These are phyloP conservation scores for Oligia strigilis DNA, from an alignment of 2,888 invertebrate genomes.

Conservation along the genomic window DNA sequence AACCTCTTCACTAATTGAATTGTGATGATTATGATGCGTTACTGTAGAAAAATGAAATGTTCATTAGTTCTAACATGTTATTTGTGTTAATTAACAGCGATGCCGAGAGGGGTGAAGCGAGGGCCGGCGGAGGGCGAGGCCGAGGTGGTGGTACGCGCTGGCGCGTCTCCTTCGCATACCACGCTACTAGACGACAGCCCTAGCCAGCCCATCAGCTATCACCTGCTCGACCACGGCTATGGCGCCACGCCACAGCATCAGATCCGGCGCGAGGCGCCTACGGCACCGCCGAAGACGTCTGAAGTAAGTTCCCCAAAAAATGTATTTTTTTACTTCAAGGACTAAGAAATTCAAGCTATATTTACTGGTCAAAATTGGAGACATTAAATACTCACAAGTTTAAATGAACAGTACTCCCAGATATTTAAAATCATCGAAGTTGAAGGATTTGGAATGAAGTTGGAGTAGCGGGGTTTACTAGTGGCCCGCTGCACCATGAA, in stretches of 20 bases:
- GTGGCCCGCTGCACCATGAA: not conserved
- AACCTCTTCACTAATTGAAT: conserved; percentile 90
- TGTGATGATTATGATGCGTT: conserved; percentile 79
- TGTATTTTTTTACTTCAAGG: conserved; percentile 7
- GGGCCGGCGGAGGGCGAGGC: conserved; percentile 90
- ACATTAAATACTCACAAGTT: not conserved
- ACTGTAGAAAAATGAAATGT: conserved; percentile 65
- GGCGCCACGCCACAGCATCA: conserved; percentile 95
- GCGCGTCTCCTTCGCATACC: conserved; percentile 90
- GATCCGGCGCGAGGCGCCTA: conserved; percentile 90
- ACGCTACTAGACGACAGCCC: conserved; percentile 89
- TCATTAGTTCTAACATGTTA: conserved; percentile 64
- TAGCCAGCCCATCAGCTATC: conserved; percentile 92
- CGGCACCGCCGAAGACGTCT: conserved; percentile 90
- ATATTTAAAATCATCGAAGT: not conserved
- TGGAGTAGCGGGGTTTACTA: not conserved
- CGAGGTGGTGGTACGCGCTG: conserved; percentile 87
- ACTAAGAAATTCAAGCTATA: not conserved
- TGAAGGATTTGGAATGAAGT: not conserved
- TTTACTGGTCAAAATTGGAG: not conserved
- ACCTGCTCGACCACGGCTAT: conserved; percentile 96
- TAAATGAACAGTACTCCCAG: conserved; percentile 9
- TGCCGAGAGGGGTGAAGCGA: conserved; percentile 92
- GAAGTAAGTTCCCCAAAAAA: conserved; percentile 82
- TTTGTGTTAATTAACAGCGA: conserved; percentile 82